phyloP scores from a whole-genome alignment of 2,888 invertebrate genomes.

The Eudemis profundana region DNA sequence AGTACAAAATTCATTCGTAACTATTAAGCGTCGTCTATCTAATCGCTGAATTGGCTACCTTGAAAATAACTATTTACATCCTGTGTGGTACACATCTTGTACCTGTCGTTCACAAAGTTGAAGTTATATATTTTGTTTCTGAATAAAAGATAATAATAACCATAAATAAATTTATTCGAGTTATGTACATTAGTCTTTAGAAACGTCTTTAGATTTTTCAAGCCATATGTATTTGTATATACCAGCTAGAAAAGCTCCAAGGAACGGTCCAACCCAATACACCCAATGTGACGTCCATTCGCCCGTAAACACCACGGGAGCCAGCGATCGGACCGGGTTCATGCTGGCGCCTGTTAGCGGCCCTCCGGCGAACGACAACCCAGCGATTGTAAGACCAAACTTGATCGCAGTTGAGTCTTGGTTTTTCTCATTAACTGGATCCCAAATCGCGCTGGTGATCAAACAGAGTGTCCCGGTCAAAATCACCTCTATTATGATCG shows the following conservation, averaged over 20 bases:
- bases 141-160: constrained; percentile 11
- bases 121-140: too few species aligned
- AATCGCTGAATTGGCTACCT: constrained; percentile 4
- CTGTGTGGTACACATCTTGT: not conserved
- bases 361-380: constrained; percentile 87
- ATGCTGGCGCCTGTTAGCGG: constrained; percentile 89
- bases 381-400: constrained; percentile 88
- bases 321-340: constrained; percentile 90
- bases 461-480: constrained; percentile 87
- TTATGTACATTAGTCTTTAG: not conserved
- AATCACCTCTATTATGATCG: constrained; percentile 86
- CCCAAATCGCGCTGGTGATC: constrained; percentile 90
- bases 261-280: constrained; percentile 88
- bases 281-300: constrained; percentile 89
- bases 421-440: constrained; percentile 87
- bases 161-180: constrained; percentile 8
- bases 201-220: constrained; percentile 6
- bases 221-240: constrained; percentile 45
- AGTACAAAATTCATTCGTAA: not conserved
- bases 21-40: not conserved
- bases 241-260: constrained; percentile 65
- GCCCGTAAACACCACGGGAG: constrained; percentile 89
- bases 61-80: constrained; percentile 7
- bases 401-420: constrained; percentile 88
- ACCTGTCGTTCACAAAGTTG: not conserved